Evolutionary conservation across 2,888 invertebrate genomes (phyloP), one percentile per base, ranked within the genome.

Genomic region (Acleris holmiana): DNA sequence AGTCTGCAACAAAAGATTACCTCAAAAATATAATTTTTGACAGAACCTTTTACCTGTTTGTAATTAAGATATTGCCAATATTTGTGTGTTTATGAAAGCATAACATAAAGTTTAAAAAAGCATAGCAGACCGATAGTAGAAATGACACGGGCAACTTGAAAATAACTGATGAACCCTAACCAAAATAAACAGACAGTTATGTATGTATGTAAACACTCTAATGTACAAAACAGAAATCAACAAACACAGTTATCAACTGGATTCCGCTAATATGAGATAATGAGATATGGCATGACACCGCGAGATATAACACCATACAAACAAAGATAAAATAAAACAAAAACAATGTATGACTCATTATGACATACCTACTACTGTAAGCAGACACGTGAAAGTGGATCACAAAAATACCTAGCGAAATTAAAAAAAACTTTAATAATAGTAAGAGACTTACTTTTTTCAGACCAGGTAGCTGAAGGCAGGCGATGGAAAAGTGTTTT

Each of bases 361-460:
- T 18, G 48, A 63, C 70, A 69, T 67, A 13, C 35, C 3, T 13
- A 10, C 10, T 35, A 35, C 35, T 71, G 68, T 15, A 40, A 67
- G 61, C 68, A 71, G 68, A 72, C 68, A 69, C 63, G 50, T 19
- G 59, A 60, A 67, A 48, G 55, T 56, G 55, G 53, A 62, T 46
- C 50, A 61, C 48, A 64, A 68, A 56, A 67, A 58, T 18, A 61
- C 56, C 50, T 41, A 15, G 53, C n/a, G 6, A 47, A 13, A 18
- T 47, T 25, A n/a, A 71, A 69, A 67, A 72, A 69, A 66, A 64
- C 68, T 64, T 58, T 66, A 66, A 66, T 66, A 67, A 55, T 63
- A 73, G 67, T 55, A 66, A 71, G 70, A 61, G 69, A 70, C 69
- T 68, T 65, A 71, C 70, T 63, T 59, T 56, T 47, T 57, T 55